Evolutionary conservation across 2,113 vertebrate genomes (phyloP).

Genomic region (Nipponia nippon): DNA sequence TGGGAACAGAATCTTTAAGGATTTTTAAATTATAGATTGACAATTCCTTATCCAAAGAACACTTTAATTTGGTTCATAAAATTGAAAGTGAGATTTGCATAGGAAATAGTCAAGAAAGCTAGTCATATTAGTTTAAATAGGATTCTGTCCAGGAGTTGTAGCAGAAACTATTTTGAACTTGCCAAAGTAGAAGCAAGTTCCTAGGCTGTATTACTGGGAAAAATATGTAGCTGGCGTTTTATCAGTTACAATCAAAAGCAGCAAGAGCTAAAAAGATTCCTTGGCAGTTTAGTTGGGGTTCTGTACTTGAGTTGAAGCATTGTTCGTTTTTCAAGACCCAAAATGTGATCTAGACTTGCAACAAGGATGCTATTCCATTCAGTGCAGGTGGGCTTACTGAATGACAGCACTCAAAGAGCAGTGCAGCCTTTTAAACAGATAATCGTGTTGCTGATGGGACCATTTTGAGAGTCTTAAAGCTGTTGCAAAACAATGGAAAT

Average conservation of each 20-base stretch:
- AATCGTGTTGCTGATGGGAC: background rate
- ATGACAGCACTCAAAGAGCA: background rate
- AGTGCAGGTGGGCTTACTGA: background rate
- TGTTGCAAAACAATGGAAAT: slow-evolving; percentile 35
- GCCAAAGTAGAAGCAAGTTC: background rate
- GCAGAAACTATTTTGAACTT: background rate
- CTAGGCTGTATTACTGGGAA: background rate
- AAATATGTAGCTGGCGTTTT: background rate
- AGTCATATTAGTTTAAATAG: background rate
- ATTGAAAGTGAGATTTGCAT: background rate
- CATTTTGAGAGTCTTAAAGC: background rate
- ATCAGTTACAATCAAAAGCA: background rate
- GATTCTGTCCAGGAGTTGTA: background rate
- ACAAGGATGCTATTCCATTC: background rate
- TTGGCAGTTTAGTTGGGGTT: background rate
- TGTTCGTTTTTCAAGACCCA: background rate
- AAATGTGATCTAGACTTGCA: background rate
- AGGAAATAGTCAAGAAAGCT: background rate
- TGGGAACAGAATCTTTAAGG: background rate
- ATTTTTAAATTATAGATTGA: background rate
- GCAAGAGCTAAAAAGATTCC: background rate
- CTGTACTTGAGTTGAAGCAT: background rate
- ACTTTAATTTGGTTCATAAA: background rate
- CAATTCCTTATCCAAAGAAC: background rate
- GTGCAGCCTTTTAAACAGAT: background rate